Percentiles rank a stretch among this genome's conserved stretches.
Conservation (phyloP, 2,797 vertebrate genomes). For the Sebastes hubbsi region DNA sequence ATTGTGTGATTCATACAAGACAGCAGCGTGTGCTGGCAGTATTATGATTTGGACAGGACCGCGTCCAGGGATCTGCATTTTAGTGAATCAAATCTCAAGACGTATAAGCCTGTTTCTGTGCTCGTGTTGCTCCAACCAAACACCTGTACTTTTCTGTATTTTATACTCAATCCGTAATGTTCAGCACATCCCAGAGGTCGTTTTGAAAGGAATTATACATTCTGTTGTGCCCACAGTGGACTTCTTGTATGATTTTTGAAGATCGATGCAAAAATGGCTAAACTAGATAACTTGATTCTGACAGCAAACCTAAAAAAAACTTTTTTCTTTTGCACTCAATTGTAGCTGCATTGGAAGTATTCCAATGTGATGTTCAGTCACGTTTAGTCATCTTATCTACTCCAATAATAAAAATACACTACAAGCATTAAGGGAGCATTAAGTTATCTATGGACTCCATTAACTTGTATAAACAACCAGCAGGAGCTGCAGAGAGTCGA, state of each 20-base stretch:
- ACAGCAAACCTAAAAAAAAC: neutral
- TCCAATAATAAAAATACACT: constrained; percentile 3
- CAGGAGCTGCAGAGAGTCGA: neutral
- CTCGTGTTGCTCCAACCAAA: neutral
- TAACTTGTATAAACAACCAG: constrained; percentile 19
- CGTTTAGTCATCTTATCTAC: neutral
- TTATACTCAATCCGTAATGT: constrained; percentile 14
- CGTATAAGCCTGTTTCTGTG: too few relatives aligned
- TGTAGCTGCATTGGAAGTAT: neutral
- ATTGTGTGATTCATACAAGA: constrained; percentile 14
- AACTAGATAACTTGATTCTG: neutral
- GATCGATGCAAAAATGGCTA: neutral
- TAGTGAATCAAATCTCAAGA: constrained; percentile 14
- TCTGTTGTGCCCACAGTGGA: neutral
- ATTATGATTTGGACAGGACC: constrained; percentile 14
- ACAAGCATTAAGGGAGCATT: neutral
- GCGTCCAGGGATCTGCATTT: constrained; percentile 14
- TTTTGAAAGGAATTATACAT: neutral
- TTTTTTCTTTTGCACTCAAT: neutral
- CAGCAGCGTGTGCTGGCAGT: constrained; percentile 10
- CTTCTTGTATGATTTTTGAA: neutral
- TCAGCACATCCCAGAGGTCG: neutral
- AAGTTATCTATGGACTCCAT: constrained; percentile 38
- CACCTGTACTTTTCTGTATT: constrained; percentile 7
- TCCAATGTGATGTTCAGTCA: neutral